A percentile compares a stretch with the other conserved stretches of the same genome.
Conservation (phyloP, 2,113 vertebrate species). For the Suncus etruscus region DNA sequence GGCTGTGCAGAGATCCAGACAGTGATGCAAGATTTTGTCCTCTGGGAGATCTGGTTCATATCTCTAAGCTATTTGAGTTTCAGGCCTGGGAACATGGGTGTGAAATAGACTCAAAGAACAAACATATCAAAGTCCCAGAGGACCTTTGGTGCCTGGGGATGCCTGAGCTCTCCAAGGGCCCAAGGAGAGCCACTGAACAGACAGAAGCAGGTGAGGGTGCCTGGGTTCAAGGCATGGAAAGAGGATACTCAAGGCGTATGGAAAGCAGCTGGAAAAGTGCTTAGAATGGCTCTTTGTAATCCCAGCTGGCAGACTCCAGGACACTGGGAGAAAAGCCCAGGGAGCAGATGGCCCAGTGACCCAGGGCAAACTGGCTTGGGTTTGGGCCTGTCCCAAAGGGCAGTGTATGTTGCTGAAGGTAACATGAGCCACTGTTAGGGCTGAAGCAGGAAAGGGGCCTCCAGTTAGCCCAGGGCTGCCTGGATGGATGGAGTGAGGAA, state of each 20-base stretch:
- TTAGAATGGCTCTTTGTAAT: neutral
- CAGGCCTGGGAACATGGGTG: neutral
- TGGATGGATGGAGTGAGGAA: too few relatives aligned
- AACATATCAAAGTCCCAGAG: neutral
- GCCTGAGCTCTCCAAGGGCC: too few relatives aligned
- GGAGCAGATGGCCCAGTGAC: neutral
- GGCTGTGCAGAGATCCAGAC: fast-evolving
- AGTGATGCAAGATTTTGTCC: fast-evolving
- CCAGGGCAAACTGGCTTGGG: neutral
- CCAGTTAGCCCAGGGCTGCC: neutral
- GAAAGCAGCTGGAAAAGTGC: neutral
- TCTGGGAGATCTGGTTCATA: neutral
- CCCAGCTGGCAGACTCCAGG: constrained; percentile 1
- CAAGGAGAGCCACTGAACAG: neutral
- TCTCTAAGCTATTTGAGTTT: neutral
- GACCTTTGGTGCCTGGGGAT: neutral
- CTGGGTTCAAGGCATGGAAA: fast-evolving
- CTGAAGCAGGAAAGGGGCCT: neutral
- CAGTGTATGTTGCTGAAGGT: neutral
- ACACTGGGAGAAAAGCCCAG: constrained; percentile 10
- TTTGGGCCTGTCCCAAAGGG: neutral
- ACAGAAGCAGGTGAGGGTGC: neutral
- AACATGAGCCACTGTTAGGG: neutral
- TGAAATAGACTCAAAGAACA: neutral
- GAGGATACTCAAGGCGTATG: neutral